Conservation (phyloP, 2,888 invertebrate species). For the Mythimna pallens region DNA sequence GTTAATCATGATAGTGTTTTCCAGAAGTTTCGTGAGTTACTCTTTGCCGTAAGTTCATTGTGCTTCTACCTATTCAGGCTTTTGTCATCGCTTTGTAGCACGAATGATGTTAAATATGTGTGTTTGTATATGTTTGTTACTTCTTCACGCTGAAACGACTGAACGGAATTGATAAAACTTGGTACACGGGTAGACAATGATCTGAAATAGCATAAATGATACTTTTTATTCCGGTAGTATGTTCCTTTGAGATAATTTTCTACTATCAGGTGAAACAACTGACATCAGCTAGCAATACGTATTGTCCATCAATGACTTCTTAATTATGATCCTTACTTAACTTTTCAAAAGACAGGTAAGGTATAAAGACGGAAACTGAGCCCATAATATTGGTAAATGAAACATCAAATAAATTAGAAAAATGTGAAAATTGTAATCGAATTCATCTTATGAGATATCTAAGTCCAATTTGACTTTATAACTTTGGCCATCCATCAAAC, state of each 20-base stretch:
- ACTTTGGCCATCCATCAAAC: slow-evolving; percentile 63
- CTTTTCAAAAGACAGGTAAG: not conserved
- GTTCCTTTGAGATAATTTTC: no score
- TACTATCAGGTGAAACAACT: no score
- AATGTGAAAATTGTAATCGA: slow-evolving; percentile 17
- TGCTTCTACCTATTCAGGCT: not conserved
- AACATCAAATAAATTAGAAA: slow-evolving; percentile 28
- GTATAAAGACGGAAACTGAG: not conserved
- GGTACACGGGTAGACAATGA: no score
- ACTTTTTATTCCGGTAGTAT: no score
- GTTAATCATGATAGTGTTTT: slow-evolving; percentile 26
- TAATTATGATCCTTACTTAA: not conserved
- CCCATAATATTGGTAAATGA: not conserved
- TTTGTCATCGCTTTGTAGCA: not conserved
- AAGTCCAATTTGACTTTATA: slow-evolving; percentile 44
- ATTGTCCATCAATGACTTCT: not conserved
- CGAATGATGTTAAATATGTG: not conserved
- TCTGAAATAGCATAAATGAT: no score
- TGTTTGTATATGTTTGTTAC: no score
- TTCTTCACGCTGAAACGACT: no score
- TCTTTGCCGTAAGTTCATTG: not conserved
- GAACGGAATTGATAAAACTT: no score
- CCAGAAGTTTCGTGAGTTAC: not conserved
- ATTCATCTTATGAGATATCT: slow-evolving; percentile 23
- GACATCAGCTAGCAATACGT: no score